A percentile compares a stretch with the other conserved stretches of the same genome.
These are phyloP conservation scores for Danio albolineatus DNA, from an alignment of 2,797 vertebrate genomes.

Conservation along the genomic window DNA sequence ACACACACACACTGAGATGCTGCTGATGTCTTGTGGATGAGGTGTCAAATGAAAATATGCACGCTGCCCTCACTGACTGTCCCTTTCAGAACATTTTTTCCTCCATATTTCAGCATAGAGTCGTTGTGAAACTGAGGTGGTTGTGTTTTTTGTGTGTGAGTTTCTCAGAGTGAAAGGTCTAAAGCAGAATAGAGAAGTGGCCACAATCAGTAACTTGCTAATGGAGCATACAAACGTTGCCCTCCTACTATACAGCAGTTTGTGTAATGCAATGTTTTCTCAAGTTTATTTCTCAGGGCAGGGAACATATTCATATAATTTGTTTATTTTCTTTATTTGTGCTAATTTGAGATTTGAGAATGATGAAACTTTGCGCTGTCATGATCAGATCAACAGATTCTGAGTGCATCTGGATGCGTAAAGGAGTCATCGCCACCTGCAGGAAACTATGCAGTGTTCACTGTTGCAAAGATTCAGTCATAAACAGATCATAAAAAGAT, in stretches of 20 bases:
- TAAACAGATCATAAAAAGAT: slow-evolving; percentile 20
- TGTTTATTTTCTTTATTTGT: not conserved
- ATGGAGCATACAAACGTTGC: not conserved
- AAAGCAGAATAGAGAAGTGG: slow-evolving; percentile 23
- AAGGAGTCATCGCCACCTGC: not conserved
- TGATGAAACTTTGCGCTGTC: slow-evolving; percentile 11
- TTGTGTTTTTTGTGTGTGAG: slow-evolving; percentile 12
- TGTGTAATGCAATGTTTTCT: not conserved
- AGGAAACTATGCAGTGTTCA: not conserved
- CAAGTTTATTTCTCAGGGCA: not conserved
- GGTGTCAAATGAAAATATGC: not conserved
- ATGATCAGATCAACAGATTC: not conserved
- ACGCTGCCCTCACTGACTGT: not conserved
- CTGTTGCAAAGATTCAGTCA: not conserved
- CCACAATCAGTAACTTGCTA: not conserved
- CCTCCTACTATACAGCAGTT: not conserved
- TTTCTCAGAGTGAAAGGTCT: slow-evolving; percentile 11
- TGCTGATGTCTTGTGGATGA: not conserved
- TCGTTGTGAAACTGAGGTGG: not conserved
- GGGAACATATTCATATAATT: not conserved
- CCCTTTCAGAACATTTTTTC: too few species aligned
- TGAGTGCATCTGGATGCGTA: not conserved
- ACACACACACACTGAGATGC: not conserved
- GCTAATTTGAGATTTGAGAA: not conserved
- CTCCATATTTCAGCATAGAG: not conserved